Percentiles rank a stretch among this genome's conserved stretches.
Conservation (phyloP, 92 coral and sea anemone genomes). For the Parazoanthus atlanticus region DNA sequence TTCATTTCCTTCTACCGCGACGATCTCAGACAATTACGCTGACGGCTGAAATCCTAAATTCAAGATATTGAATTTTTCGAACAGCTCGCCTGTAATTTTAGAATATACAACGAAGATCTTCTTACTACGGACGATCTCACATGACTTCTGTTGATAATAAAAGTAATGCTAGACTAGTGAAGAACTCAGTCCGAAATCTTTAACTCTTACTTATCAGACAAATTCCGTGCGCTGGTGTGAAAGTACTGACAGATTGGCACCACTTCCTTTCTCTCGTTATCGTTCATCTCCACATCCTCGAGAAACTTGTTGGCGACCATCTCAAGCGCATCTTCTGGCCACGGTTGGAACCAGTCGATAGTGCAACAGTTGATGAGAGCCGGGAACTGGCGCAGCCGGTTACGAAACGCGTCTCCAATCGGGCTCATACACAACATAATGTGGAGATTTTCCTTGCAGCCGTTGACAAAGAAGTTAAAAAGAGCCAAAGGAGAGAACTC, state of each 20-base stretch:
- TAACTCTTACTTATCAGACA: constrained; percentile 90
- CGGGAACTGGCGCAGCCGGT: constrained; percentile 96
- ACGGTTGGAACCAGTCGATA: constrained; percentile 99
- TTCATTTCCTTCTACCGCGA: no score
- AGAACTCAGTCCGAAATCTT: neutral
- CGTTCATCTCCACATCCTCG: constrained; percentile 86
- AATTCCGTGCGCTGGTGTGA: constrained; percentile 94
- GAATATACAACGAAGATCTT: no score
- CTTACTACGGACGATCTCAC: neutral
- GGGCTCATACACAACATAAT: constrained; percentile 99
- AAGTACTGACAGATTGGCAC: constrained; percentile 91
- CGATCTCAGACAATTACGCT: no score
- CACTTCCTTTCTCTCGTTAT: constrained; percentile 90
- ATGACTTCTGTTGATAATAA: neutral
- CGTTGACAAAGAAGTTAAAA: constrained; percentile 95
- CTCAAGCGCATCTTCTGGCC: constrained; percentile 99
- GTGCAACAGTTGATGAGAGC: constrained; percentile 99
- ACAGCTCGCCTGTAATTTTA: no score
- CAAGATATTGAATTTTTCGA: no score
- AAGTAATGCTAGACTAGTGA: neutral
- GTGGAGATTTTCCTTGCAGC: constrained; percentile 97
- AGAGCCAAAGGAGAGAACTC: constrained; percentile 97
- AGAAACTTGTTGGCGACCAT: constrained; percentile 99
- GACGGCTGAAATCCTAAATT: no score
- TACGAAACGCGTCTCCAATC: constrained; percentile 98